These are phyloP conservation scores for Melikaiella ostensackeni DNA, from an alignment of 2,888 invertebrate genomes.

Conservation along the genomic window DNA sequence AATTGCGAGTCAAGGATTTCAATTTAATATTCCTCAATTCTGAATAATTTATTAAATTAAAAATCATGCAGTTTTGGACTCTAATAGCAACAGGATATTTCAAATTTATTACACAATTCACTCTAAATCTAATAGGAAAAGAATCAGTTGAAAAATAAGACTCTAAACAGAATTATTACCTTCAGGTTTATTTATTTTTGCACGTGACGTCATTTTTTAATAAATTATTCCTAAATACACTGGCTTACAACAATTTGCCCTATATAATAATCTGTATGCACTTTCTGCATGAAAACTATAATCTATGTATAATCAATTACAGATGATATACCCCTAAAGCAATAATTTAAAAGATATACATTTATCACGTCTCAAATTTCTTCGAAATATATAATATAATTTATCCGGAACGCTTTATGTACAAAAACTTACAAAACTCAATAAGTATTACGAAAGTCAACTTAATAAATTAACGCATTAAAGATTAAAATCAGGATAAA, in stretches of 20 bases:
- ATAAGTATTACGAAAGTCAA: slow-evolving; percentile 18
- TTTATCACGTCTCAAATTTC: slow-evolving; percentile 29
- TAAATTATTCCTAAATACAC: slow-evolving; percentile 58
- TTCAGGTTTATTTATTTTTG: slow-evolving; percentile 47
- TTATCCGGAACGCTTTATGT: slow-evolving; percentile 27
- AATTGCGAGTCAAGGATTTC: no score
- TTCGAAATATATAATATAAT: slow-evolving; percentile 31
- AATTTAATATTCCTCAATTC: no score
- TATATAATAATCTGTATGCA: slow-evolving; percentile 25
- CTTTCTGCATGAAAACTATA: slow-evolving; percentile 20
- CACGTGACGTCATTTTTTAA: slow-evolving; percentile 52
- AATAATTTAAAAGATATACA: slow-evolving; percentile 31
- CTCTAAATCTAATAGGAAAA: neutral
- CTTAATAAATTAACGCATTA: slow-evolving; percentile 9
- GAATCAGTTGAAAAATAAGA: neutral
- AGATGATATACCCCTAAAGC: slow-evolving; percentile 30
- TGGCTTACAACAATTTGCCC: slow-evolving; percentile 36
- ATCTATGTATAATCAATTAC: slow-evolving; percentile 36
- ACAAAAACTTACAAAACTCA: slow-evolving; percentile 39
- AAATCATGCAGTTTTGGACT: no score
- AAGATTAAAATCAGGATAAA: slow-evolving; percentile 11
- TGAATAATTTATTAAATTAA: no score
- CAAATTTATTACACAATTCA: neutral
- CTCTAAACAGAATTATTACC: slow-evolving; percentile 1
- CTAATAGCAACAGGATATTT: no score